Percentiles rank a stretch among this genome's conserved stretches.
Evolutionary conservation across 1,140 invertebrate genomes (phyloP).

Genomic region (Lethocerus indicus): DNA sequence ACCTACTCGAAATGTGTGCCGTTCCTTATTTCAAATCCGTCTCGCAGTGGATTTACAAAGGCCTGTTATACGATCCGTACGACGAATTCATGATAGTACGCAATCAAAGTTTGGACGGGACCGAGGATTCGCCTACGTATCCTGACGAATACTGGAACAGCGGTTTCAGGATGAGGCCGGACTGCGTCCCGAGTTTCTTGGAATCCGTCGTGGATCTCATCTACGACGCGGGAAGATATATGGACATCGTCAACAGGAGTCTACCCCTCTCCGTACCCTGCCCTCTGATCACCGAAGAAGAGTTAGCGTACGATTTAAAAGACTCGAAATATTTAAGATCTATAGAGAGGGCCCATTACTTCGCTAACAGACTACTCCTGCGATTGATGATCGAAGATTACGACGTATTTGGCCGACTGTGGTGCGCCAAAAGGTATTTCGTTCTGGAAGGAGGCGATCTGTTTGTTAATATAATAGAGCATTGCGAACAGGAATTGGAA

Average conservation of each 20-base stretch:
- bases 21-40: constrained; percentile 84
- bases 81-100: constrained; percentile 86
- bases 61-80: constrained; percentile 80
- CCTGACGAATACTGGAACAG: constrained; percentile 95
- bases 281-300: constrained; percentile 52
- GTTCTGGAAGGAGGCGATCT: constrained; percentile 84
- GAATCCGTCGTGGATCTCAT: constrained; percentile 75
- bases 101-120: constrained; percentile 49
- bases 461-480: constrained; percentile 87
- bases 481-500: constrained; percentile 84
- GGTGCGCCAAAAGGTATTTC: constrained; percentile 88
- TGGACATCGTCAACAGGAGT: constrained; percentile 90
- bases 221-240: constrained; percentile 88
- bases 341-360: constrained; percentile 80
- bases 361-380: constrained; percentile 74
- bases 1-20: constrained; percentile 57
- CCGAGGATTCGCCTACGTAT: constrained; percentile 50
- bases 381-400: constrained; percentile 82
- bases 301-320: constrained; percentile 56
- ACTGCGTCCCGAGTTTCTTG: constrained; percentile 76
- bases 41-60: constrained; percentile 89
- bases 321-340: constrained; percentile 65
- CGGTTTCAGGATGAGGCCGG: constrained; percentile 63
- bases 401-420: constrained; percentile 74
- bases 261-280: constrained; percentile 64